Conservation (phyloP, 92 coral and sea anemone species). For the Bergia puertoricense region DNA sequence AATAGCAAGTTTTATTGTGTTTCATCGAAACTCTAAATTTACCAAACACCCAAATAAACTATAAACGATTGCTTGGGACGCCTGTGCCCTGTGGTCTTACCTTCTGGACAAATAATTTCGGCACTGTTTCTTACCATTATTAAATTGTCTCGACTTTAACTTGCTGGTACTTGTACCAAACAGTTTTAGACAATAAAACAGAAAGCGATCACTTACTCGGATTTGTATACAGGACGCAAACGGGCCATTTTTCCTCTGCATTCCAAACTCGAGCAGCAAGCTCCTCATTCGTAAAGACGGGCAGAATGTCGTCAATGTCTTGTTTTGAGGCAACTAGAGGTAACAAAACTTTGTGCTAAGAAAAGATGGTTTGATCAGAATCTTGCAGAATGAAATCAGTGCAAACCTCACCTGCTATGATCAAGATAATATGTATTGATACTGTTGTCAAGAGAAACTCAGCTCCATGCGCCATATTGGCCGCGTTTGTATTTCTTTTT, state of each 20-base stretch:
- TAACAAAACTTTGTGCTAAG: neutral
- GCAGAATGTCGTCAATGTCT: constrained; percentile 24
- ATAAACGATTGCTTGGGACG: too few species aligned
- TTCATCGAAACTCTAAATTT: too few species aligned
- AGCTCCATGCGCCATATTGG: constrained; percentile 37
- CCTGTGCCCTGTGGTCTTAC: too few species aligned
- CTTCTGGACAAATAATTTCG: neutral
- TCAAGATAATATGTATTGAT: neutral
- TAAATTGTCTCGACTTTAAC: neutral
- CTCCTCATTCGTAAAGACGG: constrained; percentile 43
- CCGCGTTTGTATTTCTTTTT: constrained; percentile 5
- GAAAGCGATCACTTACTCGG: constrained; percentile 49
- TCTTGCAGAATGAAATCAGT: neutral
- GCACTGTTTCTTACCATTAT: neutral
- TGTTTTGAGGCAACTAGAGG: constrained; percentile 12
- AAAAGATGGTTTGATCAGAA: neutral
- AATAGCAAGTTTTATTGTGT: too few species aligned
- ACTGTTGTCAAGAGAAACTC: constrained; percentile 30
- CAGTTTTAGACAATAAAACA: neutral
- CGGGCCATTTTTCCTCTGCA: constrained; percentile 57
- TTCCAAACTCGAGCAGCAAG: constrained; percentile 63
- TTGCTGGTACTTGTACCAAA: neutral
- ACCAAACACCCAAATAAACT: too few species aligned
- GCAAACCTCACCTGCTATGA: neutral
- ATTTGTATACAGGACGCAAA: constrained; percentile 57